Evolutionary conservation across 2,113 vertebrate genomes (phyloP).

Genomic region (Amphiprion ocellaris): DNA sequence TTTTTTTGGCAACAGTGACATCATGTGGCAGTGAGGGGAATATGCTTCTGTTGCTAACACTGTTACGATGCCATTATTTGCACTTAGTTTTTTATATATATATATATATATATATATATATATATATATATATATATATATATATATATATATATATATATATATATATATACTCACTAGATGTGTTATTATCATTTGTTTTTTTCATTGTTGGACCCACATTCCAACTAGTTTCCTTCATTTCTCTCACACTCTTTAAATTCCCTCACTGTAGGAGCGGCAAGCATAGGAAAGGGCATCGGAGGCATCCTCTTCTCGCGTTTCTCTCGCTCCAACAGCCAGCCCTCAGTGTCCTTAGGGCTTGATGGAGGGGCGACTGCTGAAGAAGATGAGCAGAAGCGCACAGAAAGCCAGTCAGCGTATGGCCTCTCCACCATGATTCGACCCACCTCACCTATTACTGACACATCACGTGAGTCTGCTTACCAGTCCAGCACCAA

Average conservation of each 20-base stretch:
- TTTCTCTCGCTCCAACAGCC: conserved; percentile 91
- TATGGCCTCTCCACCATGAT: conserved; percentile 81
- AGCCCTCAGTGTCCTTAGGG: conserved; percentile 76
- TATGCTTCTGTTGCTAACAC: background rate
- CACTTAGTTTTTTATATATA: no score
- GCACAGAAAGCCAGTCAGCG: conserved; percentile 74
- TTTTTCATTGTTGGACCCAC: background rate
- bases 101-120: no score
- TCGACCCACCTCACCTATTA: conserved; percentile 87
- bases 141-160: no score
- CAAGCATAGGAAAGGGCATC: conserved; percentile 96
- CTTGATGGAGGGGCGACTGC: conserved; percentile 80
- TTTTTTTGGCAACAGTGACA: conserved; percentile 52
- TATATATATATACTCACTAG: background rate
- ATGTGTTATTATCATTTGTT: background rate
- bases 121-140: no score
- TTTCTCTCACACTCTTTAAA: background rate
- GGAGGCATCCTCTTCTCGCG: conserved; percentile 97
- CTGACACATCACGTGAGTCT: conserved; percentile 88
- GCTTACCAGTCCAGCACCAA: background rate
- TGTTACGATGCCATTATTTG: background rate
- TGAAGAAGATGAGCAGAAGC: conserved; percentile 92
- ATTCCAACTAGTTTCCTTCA: background rate
- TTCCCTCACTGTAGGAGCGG: conserved; percentile 86
- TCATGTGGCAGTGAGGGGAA: conserved; percentile 58